Conservation (phyloP, 23 tunicate species). For the Trididemnum clinides region DNA sequence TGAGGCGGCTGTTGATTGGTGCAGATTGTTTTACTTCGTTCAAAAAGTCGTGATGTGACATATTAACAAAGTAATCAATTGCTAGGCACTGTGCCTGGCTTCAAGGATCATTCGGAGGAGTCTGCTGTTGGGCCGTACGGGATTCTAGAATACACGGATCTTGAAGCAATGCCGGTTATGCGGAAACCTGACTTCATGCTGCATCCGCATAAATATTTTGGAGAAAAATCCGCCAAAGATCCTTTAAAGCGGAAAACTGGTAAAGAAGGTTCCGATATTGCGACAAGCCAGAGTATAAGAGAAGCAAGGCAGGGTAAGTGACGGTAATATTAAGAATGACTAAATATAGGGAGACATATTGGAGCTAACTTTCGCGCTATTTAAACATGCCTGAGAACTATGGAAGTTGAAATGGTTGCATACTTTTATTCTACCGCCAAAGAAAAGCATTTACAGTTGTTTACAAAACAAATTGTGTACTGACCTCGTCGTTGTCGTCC, state of each 20-base stretch:
- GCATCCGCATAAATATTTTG: slow-evolving; percentile 91
- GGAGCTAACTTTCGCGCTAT: too few relatives aligned
- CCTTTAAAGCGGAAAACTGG: slow-evolving; percentile 20
- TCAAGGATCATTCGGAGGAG: slow-evolving; percentile 78
- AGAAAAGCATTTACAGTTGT: too few relatives aligned
- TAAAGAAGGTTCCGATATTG: slow-evolving; percentile 16
- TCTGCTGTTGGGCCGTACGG: slow-evolving; percentile 93
- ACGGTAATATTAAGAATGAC: too few relatives aligned
- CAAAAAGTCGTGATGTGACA: too few relatives aligned
- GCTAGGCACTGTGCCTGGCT: slow-evolving; percentile 77
- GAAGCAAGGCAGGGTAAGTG: slow-evolving; percentile 16
- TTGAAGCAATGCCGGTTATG: slow-evolving; percentile 73
- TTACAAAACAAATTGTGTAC: too few relatives aligned
- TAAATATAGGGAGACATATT: too few relatives aligned
- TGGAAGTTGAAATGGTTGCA: too few relatives aligned
- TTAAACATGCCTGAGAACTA: too few relatives aligned
- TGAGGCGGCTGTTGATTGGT: too few relatives aligned
- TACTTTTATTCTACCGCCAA: too few relatives aligned
- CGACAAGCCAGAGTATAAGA: slow-evolving; percentile 35
- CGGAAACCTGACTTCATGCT: slow-evolving; percentile 91
- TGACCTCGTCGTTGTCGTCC: too few relatives aligned
- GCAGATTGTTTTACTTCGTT: too few relatives aligned
- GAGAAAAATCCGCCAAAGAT: slow-evolving; percentile 76
- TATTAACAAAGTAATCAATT: slow-evolving; percentile 70
- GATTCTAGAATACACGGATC: slow-evolving; percentile 67